These are phyloP conservation scores for Hydraecia micacea DNA, from an alignment of 2,888 invertebrate genomes.

Conservation along the genomic window DNA sequence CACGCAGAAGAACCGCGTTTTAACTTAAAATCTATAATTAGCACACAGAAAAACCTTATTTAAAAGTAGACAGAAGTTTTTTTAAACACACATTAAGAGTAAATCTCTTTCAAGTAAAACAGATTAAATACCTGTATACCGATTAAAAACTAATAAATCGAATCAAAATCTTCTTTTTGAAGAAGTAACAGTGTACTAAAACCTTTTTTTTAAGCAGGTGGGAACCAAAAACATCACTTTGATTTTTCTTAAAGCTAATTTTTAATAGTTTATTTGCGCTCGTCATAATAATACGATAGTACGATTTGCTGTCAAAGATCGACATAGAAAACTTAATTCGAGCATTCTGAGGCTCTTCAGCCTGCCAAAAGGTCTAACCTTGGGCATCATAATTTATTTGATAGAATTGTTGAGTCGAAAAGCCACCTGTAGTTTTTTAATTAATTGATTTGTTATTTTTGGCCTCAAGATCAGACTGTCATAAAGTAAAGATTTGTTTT, in stretches of 20 bases:
- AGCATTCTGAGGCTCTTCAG: neutral
- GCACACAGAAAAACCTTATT: neutral
- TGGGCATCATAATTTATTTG: neutral
- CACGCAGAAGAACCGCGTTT: neutral
- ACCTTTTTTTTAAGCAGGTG: slow-evolving; percentile 7
- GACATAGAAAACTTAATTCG: neutral
- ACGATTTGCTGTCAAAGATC: neutral
- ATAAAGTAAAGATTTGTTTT: neutral
- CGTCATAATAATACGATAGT: neutral
- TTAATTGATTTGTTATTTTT: neutral
- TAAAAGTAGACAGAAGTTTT: neutral
- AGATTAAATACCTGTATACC: neutral
- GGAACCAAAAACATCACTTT: slow-evolving; percentile 20
- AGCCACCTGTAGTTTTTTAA: neutral
- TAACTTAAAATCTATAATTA: neutral
- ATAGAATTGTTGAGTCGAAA: neutral
- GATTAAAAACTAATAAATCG: slow-evolving; percentile 6
- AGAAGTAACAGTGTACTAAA: slow-evolving; percentile 12
- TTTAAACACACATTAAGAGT: neutral
- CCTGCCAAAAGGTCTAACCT: slow-evolving; percentile 2
- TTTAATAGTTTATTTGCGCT: neutral
- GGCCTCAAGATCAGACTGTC: slow-evolving; percentile 3
- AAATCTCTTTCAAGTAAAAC: neutral
- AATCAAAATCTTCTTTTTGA: slow-evolving; percentile 9
- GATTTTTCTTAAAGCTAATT: slow-evolving; percentile 11